A percentile compares a stretch with the other conserved stretches of the same genome.
Evolutionary conservation across 2,888 invertebrate species (phyloP).

Genomic region (Bombylius discolor): DNA sequence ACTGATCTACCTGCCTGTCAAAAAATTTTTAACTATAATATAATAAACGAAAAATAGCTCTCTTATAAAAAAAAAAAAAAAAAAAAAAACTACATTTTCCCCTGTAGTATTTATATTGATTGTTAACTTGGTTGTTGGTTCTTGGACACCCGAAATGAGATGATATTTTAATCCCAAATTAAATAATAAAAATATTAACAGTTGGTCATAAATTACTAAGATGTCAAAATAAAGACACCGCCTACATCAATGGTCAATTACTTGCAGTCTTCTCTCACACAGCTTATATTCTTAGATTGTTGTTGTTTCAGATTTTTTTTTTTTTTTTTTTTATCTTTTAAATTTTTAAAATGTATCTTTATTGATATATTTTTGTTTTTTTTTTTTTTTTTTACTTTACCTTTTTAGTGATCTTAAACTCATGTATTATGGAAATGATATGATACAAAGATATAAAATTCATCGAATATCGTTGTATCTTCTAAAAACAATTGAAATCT

Average conservation of each 20-base stretch:
- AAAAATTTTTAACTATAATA: neutral
- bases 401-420: no score
- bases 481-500: no score
- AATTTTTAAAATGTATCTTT: no score
- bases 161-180: conserved; percentile 14
- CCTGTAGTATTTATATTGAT: neutral
- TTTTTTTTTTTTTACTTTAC: no score
- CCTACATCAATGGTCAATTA: conserved; percentile 22
- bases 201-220: conserved; percentile 20
- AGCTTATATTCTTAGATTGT: no score
- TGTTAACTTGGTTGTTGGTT: neutral
- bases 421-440: no score
- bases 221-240: conserved; percentile 22
- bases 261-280: neutral
- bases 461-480: no score
- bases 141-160: conserved; percentile 1
- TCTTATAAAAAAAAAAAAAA: neutral
- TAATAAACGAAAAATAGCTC: no score
- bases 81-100: neutral
- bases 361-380: no score
- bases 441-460: no score
- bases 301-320: no score
- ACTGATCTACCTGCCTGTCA: conserved; percentile 2
- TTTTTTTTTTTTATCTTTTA: no score
- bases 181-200: conserved; percentile 17